Base-by-base conservation (phyloP, 2,113 vertebrate genomes). In the Ailurus styani region DNA sequence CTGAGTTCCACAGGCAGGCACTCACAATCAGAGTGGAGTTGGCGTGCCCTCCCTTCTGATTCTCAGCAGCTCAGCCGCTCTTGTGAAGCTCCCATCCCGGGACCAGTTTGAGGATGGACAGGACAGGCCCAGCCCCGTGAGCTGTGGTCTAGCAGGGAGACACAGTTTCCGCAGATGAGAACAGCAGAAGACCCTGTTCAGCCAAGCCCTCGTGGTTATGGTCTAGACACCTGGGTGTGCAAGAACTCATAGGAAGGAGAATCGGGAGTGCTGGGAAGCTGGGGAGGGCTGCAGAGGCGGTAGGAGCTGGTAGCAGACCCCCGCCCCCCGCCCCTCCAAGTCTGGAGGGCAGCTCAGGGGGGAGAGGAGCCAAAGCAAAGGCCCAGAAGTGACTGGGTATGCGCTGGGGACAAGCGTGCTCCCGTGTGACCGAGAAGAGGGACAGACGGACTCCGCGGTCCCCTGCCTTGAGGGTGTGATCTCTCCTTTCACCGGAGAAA, bases 391-490 rank as follows among this genome's bases (percentile, higher is more conserved):
- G 82, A 73, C 29, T 3, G 23, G 64, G 20, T 37, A 77, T 0
- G 0, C 1, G 0, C n/a, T 54, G 15, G 57, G 18, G 37, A 15
- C 52, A 21, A 45, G 2, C 3, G 6, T 21, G 29, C 54, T 72
- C 78, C 55, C 57, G 34, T 79, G 45, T 37, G 17, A 82, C 40
- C 5, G 21, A 42, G n/a, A 55, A 23, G 57, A 52, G 3, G 31
- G 27, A 89, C 66, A 42, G 10, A 94, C 15, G 42, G 78, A 52
- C 34, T 55, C 4, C 0, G 1, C 62, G 50, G 12, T 50, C 54
- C 47, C 52, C 70, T 40, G n/a, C 31, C 84, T 93, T 60, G 50
- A 1, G 14, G 4, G 23, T 91, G 8, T 60, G 27, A 55, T 7
- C 17, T 81, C 78, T 90, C 47, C 52, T 94, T 82, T 31, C 60